Percentiles rank a stretch among this genome's conserved stretches.
Conservation (phyloP, 2,888 invertebrate genomes). For the Eurois occulta region DNA sequence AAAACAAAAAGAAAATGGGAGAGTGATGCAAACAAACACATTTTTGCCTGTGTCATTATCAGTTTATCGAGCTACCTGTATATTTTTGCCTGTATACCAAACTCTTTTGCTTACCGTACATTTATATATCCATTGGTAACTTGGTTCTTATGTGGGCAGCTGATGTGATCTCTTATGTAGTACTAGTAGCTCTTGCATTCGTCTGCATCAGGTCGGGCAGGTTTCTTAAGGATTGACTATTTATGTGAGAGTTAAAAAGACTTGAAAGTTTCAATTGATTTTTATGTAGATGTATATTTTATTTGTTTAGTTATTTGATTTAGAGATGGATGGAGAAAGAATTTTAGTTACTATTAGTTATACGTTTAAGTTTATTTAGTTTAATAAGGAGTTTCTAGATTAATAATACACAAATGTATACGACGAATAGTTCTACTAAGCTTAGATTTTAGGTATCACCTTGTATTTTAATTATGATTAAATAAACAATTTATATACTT, state of each 20-base stretch:
- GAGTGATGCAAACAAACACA: background rate
- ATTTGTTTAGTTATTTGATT: background rate
- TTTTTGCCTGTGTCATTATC: background rate
- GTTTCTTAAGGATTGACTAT: conserved; percentile 45
- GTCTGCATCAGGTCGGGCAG: conserved; percentile 46
- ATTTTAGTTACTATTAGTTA: background rate
- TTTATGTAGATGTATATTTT: conserved; percentile 6
- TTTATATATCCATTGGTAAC: conserved; percentile 43
- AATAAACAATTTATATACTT: conserved; percentile 6
- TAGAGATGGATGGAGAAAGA: background rate
- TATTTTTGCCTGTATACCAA: background rate
- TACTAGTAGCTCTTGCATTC: conserved; percentile 63
- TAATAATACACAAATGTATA: conserved; percentile 23
- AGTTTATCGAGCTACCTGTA: background rate
- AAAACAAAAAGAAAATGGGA: background rate
- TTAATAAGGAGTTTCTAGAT: background rate
- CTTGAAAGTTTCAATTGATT: conserved; percentile 29
- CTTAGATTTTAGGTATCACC: background rate
- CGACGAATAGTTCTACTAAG: background rate
- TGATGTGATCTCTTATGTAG: conserved; percentile 81
- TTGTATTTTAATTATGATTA: background rate
- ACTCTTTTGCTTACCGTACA: conserved; percentile 36
- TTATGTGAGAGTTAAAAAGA: conserved; percentile 32
- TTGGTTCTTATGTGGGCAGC: conserved; percentile 60
- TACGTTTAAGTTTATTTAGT: background rate